Evolutionary conservation across 2,888 invertebrate genomes (phyloP).

Genomic region (Stratiomys singularior): DNA sequence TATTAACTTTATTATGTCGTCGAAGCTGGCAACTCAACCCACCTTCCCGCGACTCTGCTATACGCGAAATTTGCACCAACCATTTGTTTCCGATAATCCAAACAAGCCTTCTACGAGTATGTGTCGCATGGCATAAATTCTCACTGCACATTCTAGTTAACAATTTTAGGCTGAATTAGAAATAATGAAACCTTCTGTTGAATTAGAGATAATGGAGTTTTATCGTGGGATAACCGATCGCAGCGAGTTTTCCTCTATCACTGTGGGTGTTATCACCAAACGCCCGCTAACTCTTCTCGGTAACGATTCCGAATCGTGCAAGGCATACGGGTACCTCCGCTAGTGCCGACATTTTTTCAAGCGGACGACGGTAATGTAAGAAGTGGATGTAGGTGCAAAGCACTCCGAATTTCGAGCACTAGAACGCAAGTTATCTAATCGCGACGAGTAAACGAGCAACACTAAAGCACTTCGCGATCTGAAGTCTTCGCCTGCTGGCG

Average conservation of each 20-base stretch:
- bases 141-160: conserved; percentile 3
- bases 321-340: neutral
- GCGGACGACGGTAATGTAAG: no score
- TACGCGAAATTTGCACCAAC: neutral
- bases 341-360: no score
- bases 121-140: neutral
- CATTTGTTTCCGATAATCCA: conserved; percentile 9
- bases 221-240: conserved; percentile 13
- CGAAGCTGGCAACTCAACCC: neutral
- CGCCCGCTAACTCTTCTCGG: neutral
- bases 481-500: neutral
- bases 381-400: neutral
- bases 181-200: conserved; percentile 5
- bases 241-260: neutral
- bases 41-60: neutral
- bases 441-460: neutral
- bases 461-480: neutral
- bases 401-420: neutral
- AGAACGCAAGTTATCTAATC: conserved; percentile 21
- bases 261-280: neutral
- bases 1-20: neutral
- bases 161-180: neutral
- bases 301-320: no score
- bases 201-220: conserved; percentile 10
- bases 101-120: neutral